A percentile compares a stretch with the other conserved stretches of the same genome.
Conservation (phyloP, 2,888 invertebrate species). For the Caenorhabditis japonica region DNA sequence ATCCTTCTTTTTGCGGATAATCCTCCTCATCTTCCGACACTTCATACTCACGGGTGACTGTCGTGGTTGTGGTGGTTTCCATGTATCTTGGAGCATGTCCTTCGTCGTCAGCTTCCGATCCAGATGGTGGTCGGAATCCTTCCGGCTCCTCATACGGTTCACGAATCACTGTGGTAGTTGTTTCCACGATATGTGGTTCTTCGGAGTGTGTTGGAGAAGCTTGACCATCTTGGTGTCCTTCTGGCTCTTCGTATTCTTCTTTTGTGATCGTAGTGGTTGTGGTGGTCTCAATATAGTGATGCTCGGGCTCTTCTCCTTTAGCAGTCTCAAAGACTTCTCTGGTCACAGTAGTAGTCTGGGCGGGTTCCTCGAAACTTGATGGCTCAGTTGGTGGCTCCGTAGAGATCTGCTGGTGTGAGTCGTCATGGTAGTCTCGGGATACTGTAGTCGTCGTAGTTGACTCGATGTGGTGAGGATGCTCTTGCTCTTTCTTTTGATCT, state of each 20-base stretch:
- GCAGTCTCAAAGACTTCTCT: constrained; percentile 34
- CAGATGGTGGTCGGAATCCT: constrained; percentile 28
- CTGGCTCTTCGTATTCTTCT: constrained; percentile 14
- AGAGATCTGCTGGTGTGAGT: constrained; percentile 18
- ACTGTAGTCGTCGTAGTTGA: constrained; percentile 14
- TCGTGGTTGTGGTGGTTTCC: constrained; percentile 41
- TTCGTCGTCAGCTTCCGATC: constrained; percentile 44
- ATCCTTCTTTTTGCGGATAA: constrained; percentile 6
- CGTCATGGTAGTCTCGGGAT: constrained; percentile 31
- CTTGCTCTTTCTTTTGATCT: constrained; percentile 9
- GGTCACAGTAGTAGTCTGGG: constrained; percentile 24
- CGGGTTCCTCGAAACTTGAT: constrained; percentile 9
- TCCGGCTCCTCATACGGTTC: constrained; percentile 25
- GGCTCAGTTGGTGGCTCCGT: not conserved
- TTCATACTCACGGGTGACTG: constrained; percentile 35
- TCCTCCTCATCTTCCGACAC: constrained; percentile 34
- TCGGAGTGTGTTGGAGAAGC: constrained; percentile 12
- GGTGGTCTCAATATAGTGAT: constrained; percentile 38
- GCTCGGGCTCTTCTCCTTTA: constrained; percentile 31
- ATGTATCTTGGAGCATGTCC: constrained; percentile 27
- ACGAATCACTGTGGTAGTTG: constrained; percentile 24
- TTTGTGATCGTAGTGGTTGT: constrained; percentile 21
- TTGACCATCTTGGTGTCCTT: constrained; percentile 10
- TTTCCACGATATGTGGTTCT: constrained; percentile 21
- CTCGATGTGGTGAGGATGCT: constrained; percentile 2